Base-by-base conservation (phyloP, 2,888 invertebrate genomes). In the Tethea ocularis region DNA sequence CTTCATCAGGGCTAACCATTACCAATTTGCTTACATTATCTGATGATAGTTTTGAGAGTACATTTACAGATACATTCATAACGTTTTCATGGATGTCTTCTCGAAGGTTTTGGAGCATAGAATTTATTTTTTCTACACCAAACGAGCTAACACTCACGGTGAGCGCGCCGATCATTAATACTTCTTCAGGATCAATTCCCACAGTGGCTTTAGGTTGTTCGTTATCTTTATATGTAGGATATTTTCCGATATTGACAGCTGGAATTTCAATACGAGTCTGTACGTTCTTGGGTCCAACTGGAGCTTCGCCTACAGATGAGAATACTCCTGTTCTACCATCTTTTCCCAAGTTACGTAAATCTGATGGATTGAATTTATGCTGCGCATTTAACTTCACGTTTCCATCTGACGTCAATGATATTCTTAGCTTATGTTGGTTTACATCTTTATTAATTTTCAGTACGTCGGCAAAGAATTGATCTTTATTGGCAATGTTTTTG, bases 391-490 rank as follows among this genome's bases (percentile, higher is more conserved):
- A 68, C 61, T 91, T 89, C 1, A 92, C 92, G 57, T 84, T 72
- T 0, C 93, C 93, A 26, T 92, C 93, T 0, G 89, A 65, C 0
- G 91, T 87, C 87, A 93, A 88, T 0, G 93, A 93, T 66, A 93
- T 93, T 57, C 90, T 80, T 0, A 93, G 77, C 52, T 91, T 93
- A 66, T 94, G 88, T 56, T 89, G 82, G 68, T 94, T 94, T 51
- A 94, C 68, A 36, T 93, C 88, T 70, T 93, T 94, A 78, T 94
- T 94, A 46, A 93, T 91, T 55, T 88, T 82, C 0, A 94, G 87
- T 0, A 94, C 88, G 64, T 93, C 90, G 0, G 94, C 91, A 68
- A 94, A 94, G 68, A 93, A 93, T 62, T 94, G 94, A 67, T 94
- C 94, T 69, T 93, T 94, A 75, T 94, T 87, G 15, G 72, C 72